Evolutionary conservation across 2,797 vertebrate genomes (phyloP), one percentile per base, ranked within the genome.

Genomic region (Argya squamiceps): DNA sequence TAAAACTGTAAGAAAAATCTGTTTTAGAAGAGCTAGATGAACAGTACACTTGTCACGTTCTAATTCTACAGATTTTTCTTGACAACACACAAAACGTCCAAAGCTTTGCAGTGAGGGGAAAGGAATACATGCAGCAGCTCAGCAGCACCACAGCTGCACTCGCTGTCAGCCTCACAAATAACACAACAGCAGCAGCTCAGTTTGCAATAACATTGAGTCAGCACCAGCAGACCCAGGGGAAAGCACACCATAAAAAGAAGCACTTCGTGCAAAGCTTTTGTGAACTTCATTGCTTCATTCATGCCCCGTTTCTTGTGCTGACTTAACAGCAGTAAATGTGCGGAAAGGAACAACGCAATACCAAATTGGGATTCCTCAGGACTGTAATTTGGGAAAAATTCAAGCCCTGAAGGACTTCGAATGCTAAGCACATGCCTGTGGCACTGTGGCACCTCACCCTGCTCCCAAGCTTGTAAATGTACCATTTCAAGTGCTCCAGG

Each of bases 351-450:
- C 4, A 26, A 49, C 0, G 0, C 23, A 14, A 20, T 2, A 32
- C 18, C 32, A 21, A 50, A 67, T 11, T 0, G 0, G 16, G 44
- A 67, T 30, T 14, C 32, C 41, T 34, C 16, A 10, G 43, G 43
- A 19, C 5, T 69, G 27, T 29, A 39, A 50, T 41, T 41, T 47
- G 4, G 63, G 29, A 24, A 41, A 62, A 55, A 36, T 10, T 39
- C 36, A 50, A 59, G 34, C 26, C 65, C 44, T 8, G 37, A 60
- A 59, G 69, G 20, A 32, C 16, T 39, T 10, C 0, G 6, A 27
- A 43, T 0, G 15, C 39, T 18, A 27, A 41, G n/a, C 75, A 52
- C 13, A 8, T 0, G 4, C 7, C 15, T 4, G 2, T 0, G 1
- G 36, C 59, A 53, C 15, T 4, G 2, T 0, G 1, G 36, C 59